These are phyloP conservation scores for Apteryx owenii DNA, from an alignment of 2,113 vertebrate genomes.

Conservation along the genomic window DNA sequence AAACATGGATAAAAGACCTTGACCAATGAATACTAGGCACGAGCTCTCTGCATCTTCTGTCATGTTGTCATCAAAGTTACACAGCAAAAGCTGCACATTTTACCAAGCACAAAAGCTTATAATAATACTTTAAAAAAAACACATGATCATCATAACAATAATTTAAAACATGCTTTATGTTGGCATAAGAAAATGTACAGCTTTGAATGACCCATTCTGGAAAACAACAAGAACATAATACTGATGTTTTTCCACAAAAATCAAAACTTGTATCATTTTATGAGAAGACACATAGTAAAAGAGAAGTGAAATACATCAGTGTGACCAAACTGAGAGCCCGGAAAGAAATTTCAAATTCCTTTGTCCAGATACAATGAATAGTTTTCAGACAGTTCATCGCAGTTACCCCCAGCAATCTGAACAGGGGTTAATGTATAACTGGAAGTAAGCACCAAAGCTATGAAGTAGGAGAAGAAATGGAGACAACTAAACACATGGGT, in stretches of 20 bases:
- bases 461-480: neutral
- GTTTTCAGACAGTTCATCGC: conserved; percentile 18
- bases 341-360: neutral
- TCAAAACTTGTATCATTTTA: neutral
- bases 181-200: neutral
- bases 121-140: neutral
- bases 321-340: neutral
- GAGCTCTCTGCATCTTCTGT: neutral
- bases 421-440: conserved; percentile 43
- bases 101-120: neutral
- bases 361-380: neutral
- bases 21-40: neutral
- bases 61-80: neutral
- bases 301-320: neutral
- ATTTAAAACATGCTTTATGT: neutral
- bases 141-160: neutral
- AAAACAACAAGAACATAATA: neutral
- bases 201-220: neutral
- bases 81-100: neutral
- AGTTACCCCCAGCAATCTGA: conserved; percentile 32
- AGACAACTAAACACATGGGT: neutral
- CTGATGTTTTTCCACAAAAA: neutral
- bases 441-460: neutral
- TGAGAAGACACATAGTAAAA: neutral
- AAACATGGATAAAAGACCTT: neutral